Evolutionary conservation across 2,113 vertebrate species (phyloP).

Genomic region (Ameiurus melas): DNA sequence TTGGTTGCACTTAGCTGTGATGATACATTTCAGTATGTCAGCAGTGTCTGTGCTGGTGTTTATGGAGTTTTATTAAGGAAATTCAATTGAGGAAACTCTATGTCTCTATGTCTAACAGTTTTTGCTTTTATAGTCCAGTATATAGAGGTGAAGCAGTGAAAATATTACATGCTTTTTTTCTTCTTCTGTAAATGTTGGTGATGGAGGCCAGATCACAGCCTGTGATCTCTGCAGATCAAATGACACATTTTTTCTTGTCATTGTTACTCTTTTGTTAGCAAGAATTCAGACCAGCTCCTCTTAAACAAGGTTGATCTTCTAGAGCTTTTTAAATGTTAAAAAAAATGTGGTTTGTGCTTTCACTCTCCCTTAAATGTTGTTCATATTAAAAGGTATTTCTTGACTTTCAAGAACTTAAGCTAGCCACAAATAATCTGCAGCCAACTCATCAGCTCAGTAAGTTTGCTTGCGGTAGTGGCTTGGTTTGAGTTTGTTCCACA

Average conservation of each 20-base stretch:
- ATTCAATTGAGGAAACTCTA: background rate
- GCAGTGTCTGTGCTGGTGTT: background rate
- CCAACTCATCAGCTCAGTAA: background rate
- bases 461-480: background rate
- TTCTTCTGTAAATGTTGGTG: background rate
- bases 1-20: background rate
- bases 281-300: background rate
- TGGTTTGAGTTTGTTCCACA: slow-evolving; percentile 25
- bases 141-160: background rate
- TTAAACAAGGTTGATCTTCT: background rate
- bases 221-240: background rate
- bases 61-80: background rate
- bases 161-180: background rate
- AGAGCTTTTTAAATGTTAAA: background rate
- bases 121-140: background rate
- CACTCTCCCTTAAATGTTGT: background rate
- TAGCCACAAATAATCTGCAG: background rate
- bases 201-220: background rate
- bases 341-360: background rate
- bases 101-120: background rate
- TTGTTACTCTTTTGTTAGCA: background rate
- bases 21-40: background rate
- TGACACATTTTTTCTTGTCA: background rate
- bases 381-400: background rate
- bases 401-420: background rate